These are phyloP conservation scores for Dryas iulia DNA, from an alignment of 1,140 invertebrate species.

Conservation along the genomic window DNA sequence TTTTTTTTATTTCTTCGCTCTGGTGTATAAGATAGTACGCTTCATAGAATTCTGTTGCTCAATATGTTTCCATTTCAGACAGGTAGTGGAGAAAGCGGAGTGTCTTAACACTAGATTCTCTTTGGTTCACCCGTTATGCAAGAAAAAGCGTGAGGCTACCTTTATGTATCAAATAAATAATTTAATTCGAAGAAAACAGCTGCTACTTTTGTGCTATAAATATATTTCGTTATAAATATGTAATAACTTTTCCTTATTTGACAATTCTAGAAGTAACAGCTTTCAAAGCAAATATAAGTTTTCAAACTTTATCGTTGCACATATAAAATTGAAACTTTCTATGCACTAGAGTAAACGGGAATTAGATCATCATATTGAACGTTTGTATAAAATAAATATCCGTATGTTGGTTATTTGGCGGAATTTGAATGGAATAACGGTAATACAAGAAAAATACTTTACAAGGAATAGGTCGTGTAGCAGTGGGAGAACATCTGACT, in stretches of 20 bases:
- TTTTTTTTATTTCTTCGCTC: no score
- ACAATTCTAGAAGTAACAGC: neutral
- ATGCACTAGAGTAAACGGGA: neutral
- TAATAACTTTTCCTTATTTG: neutral
- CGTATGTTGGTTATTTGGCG: neutral
- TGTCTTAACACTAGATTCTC: no score
- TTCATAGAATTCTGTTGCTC: no score
- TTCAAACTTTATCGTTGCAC: slow-evolving; percentile 19
- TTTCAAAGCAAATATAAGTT: slow-evolving; percentile 3
- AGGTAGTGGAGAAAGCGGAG: no score
- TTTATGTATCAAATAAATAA: neutral
- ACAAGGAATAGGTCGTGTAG: no score
- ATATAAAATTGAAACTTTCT: slow-evolving; percentile 25
- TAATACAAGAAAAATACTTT: neutral
- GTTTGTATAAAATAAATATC: neutral
- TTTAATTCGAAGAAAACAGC: neutral
- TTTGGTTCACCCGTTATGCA: no score
- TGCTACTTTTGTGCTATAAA: neutral
- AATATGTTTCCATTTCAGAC: no score
- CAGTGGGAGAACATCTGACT: no score
- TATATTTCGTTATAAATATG: neutral
- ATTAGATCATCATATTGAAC: slow-evolving; percentile 1
- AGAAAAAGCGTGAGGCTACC: no score
- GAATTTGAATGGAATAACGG: neutral
- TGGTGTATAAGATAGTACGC: no score